A percentile compares a stretch with the other conserved stretches of the same genome.
These are phyloP conservation scores for Aporophyla nigra DNA, from an alignment of 2,888 invertebrate genomes.

Conservation along the genomic window DNA sequence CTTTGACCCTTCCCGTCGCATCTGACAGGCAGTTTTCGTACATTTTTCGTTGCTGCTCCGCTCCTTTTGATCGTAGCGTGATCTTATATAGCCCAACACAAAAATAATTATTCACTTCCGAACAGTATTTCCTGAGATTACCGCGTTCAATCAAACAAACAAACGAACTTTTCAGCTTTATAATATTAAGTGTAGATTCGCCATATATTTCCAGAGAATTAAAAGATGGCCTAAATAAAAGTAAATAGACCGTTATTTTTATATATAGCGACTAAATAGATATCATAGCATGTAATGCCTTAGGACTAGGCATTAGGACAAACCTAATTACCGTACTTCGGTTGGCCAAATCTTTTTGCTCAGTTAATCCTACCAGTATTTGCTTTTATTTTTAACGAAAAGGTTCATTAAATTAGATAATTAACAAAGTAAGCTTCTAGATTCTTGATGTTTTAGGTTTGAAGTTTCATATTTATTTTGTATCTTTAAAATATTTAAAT, in stretches of 20 bases:
- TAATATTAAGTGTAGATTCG: too few species aligned
- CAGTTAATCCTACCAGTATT: conserved; percentile 19
- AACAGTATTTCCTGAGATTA: too few species aligned
- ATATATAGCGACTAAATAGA: neutral
- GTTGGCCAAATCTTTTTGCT: conserved; percentile 35
- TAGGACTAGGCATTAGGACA: conserved; percentile 12
- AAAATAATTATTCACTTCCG: too few species aligned
- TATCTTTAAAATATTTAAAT: neutral
- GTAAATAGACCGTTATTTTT: neutral
- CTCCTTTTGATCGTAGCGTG: too few species aligned
- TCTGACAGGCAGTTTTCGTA: too few species aligned
- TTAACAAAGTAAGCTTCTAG: conserved; percentile 3
- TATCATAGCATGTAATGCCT: conserved; percentile 14
- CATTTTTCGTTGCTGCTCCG: too few species aligned
- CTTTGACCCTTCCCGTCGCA: too few species aligned
- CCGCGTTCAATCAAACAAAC: too few species aligned
- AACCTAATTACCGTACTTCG: conserved; percentile 39
- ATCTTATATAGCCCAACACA: too few species aligned
- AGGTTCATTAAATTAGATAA: conserved; percentile 20
- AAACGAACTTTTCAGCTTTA: too few species aligned
- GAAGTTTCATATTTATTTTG: conserved; percentile 6
- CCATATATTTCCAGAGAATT: neutral
- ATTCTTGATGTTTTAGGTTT: conserved; percentile 14
- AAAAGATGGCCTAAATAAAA: neutral
- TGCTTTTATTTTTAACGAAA: conserved; percentile 32